Evolutionary conservation across 2,888 invertebrate genomes (phyloP), one percentile per base, ranked within the genome.

Genomic region (Sussaba pulchella): DNA sequence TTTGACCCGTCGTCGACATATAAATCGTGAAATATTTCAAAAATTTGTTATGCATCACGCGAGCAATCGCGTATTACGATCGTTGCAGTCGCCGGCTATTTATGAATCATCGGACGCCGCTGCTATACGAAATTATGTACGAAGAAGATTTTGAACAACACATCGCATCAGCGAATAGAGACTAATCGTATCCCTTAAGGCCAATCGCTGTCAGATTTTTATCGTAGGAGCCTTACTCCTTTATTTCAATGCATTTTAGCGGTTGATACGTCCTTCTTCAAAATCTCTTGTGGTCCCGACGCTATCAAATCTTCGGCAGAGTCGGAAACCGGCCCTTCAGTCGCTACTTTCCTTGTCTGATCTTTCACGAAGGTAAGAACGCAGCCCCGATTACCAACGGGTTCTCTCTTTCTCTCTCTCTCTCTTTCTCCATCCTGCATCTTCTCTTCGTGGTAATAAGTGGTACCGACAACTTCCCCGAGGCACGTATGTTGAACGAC

Each of bases 391-490:
- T 77, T 71, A 71, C 64, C 64, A 6, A 2, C 6, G 70, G 64
- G 47, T 57, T 45, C 70, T 70, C 70, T 26, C 43, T 39, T 21
- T 21, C 21, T 39, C 19, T 41, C n/a, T n/a, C n/a, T n/a, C n/a
- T n/a, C n/a, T n/a, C n/a, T n/a, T n/a, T n/a, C n/a, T 70, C 47
- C 63, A 14, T n/a, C 43, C 47, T 59, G 76, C 54, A 43, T 63
- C 77, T 54, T 54, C 76, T 70, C 61, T 76, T 76, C 63, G 45
- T 39, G 64, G 70, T 77, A 77, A 77, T 77, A 70, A 77, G 70
- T 70, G 77, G 70, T 77, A 77, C 77, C 45, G 70, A 66, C 63
- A 47, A 57, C 26, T 57, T n/a, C 77, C 57, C 24, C 43, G 47
- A 64, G 77, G 70, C 77, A 70, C 47, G 57, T 31, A 39, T 64